phyloP scores from a whole-genome alignment of 2,888 invertebrate species.

The Trissolcus japonicus region DNA sequence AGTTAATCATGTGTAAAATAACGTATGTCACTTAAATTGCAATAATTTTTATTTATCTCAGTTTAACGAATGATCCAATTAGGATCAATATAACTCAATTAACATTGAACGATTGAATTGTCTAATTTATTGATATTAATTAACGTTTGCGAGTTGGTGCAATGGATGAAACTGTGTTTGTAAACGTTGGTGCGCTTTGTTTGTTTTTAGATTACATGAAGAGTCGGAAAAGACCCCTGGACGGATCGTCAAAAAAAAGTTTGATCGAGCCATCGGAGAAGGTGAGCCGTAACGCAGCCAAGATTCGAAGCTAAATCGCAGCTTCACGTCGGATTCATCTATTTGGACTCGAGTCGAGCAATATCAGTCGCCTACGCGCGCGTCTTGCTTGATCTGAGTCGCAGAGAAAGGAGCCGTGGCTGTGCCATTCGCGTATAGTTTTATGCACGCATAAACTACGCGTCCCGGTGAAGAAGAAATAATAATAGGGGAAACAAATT shows the following conservation, averaged over 20 bases:
- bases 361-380: conserved; percentile 40
- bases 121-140: no score
- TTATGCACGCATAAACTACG: conserved; percentile 64
- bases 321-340: conserved; percentile 48
- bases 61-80: no score
- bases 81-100: no score
- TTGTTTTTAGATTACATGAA: conserved; percentile 83
- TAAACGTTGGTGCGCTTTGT: conserved; percentile 5
- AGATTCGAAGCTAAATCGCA: conserved; percentile 73
- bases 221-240: conserved; percentile 80
- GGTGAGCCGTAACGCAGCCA: conserved; percentile 74
- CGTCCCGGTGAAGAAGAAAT: conserved; percentile 44
- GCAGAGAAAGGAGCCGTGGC: conserved; percentile 63
- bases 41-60: no score
- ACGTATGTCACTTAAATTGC: no score
- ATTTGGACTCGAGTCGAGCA: conserved; percentile 52
- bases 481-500: conserved; percentile 7
- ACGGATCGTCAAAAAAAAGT: conserved; percentile 77
- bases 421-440: conserved; percentile 74
- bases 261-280: conserved; percentile 75
- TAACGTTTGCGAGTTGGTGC: no score
- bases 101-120: no score
- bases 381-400: no score
- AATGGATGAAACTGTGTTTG: no score
- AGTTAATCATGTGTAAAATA: no score